Evolutionary conservation across 2,797 vertebrate species (phyloP), one percentile per base, ranked within the genome.

Genomic region (Micromesistius poutassou): DNA sequence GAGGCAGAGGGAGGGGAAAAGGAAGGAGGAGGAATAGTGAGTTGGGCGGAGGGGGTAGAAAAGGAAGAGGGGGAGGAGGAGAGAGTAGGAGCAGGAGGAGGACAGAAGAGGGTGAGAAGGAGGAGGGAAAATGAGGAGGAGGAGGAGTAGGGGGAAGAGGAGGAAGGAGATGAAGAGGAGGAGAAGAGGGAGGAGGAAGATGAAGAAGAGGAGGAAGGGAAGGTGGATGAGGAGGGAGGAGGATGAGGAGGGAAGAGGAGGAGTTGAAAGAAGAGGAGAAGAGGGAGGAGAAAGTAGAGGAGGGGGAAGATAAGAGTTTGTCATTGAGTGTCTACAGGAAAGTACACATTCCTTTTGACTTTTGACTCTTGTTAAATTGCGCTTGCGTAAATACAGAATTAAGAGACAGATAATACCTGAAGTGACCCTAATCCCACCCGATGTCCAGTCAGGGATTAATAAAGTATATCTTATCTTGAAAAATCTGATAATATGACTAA

Each of bases 11-110:
- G 4, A 3, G 19, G 10, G 22, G 22, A 10, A 1, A 5, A 12
- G 6, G 12, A 55, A 28, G 25, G 40, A 82, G 30, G n/a, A n/a
- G 70, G 82, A 25, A 71, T 74, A 78, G 1, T 13, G 8, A 13
- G 10, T 14, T 6, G 3, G 8, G n/a, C 2, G 19, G n/a, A 72
- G 38, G 0, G 30, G 31, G 75, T 42, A 30, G 25, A 30, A 80
- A 30, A 13, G 22, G 50, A 14, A 0, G 50, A 14, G 5, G 42
- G 42, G 3, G 42, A 46, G 42, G 14, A 4, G 14, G 46, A 5
- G 14, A 3, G 46, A 50, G 46, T 8, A 40, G 46, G 46, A 19
- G 13, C 2, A 42, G 40, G 40, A 35, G 40, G 40, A 35, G 0
- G 33, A 4, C 0, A 33, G 33, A 0, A 33, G 33, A 33, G 33